Evolutionary conservation across 2,888 invertebrate genomes (phyloP).

Genomic region (Anticlea derivata): DNA sequence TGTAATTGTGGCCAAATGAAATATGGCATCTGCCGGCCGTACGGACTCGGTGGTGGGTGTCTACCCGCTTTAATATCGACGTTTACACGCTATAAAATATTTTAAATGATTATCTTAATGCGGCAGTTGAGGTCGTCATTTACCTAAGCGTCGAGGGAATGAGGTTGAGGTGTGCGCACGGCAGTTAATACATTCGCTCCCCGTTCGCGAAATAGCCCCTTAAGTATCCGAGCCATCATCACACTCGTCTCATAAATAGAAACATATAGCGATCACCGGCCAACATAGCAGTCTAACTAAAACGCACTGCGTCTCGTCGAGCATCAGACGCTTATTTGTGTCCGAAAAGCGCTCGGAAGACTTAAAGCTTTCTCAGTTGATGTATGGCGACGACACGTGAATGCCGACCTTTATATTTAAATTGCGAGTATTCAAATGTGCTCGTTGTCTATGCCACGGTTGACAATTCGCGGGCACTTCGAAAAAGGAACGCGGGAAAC

Average conservation of each 20-base stretch:
- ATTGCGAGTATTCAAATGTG: slow-evolving; percentile 77
- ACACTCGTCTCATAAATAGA: slow-evolving; percentile 52
- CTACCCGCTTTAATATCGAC: slow-evolving; percentile 72
- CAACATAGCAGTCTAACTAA: slow-evolving; percentile 35
- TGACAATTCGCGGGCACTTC: slow-evolving; percentile 79
- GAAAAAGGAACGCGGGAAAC: slow-evolving; percentile 76
- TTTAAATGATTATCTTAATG: slow-evolving; percentile 73
- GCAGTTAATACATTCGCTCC: slow-evolving; percentile 60
- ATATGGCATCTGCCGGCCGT: slow-evolving; percentile 66
- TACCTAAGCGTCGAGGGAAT: slow-evolving; percentile 50
- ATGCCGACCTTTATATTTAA: slow-evolving; percentile 82
- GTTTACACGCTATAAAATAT: slow-evolving; percentile 77
- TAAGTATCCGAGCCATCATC: slow-evolving; percentile 55
- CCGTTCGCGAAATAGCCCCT: slow-evolving; percentile 52
- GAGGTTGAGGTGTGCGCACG: slow-evolving; percentile 41
- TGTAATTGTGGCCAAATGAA: slow-evolving; percentile 81
- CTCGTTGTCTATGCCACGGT: slow-evolving; percentile 76
- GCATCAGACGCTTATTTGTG: slow-evolving; percentile 80
- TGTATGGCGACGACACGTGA: slow-evolving; percentile 77
- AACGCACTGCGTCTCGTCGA: slow-evolving; percentile 63
- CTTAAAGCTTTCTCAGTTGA: slow-evolving; percentile 77
- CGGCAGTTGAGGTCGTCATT: slow-evolving; percentile 61
- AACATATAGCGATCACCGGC: slow-evolving; percentile 41
- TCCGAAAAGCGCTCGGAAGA: slow-evolving; percentile 80
- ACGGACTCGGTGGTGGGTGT: slow-evolving; percentile 72